phyloP scores from a whole-genome alignment of 2,888 invertebrate species.

The Lepidochrysops patricia region DNA sequence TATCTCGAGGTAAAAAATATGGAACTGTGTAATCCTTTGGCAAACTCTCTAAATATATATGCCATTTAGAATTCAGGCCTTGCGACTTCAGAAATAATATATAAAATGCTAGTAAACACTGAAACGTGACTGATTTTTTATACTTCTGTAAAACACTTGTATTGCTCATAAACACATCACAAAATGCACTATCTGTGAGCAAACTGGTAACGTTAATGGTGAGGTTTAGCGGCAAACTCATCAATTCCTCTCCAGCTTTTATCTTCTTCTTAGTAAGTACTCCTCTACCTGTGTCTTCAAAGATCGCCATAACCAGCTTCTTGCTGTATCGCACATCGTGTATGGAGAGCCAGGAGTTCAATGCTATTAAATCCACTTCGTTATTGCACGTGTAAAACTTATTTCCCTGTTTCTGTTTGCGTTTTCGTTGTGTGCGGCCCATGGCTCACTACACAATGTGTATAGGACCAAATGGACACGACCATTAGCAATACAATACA shows the following conservation, averaged over 20 bases:
- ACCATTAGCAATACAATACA: neutral
- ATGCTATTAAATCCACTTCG: slow-evolving; percentile 50
- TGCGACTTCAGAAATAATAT: slow-evolving; percentile 79
- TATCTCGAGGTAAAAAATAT: slow-evolving; percentile 76
- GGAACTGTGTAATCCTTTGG: slow-evolving; percentile 80
- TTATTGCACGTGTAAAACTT: slow-evolving; percentile 48
- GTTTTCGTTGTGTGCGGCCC: slow-evolving; percentile 68
- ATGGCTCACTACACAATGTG: slow-evolving; percentile 32
- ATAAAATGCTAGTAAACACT: slow-evolving; percentile 83
- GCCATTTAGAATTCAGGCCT: slow-evolving; percentile 70
- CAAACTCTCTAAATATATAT: slow-evolving; percentile 79
- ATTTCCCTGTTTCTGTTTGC: slow-evolving; percentile 43
- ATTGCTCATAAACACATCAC: slow-evolving; percentile 58
- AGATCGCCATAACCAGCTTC: slow-evolving; percentile 73
- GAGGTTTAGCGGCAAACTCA: slow-evolving; percentile 74
- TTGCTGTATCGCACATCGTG: slow-evolving; percentile 74
- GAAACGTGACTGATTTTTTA: slow-evolving; percentile 72
- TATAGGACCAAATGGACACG: neutral
- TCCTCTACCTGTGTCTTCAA: slow-evolving; percentile 82
- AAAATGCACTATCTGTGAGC: slow-evolving; percentile 70
- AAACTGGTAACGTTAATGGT: slow-evolving; percentile 75
- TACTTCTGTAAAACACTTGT: slow-evolving; percentile 48
- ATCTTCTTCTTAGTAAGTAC: slow-evolving; percentile 77
- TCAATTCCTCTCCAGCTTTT: slow-evolving; percentile 71
- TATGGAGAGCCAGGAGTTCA: slow-evolving; percentile 70